These are phyloP conservation scores for Acanthococcus lagerstroemiae DNA, from an alignment of 2,888 invertebrate genomes.

Conservation along the genomic window DNA sequence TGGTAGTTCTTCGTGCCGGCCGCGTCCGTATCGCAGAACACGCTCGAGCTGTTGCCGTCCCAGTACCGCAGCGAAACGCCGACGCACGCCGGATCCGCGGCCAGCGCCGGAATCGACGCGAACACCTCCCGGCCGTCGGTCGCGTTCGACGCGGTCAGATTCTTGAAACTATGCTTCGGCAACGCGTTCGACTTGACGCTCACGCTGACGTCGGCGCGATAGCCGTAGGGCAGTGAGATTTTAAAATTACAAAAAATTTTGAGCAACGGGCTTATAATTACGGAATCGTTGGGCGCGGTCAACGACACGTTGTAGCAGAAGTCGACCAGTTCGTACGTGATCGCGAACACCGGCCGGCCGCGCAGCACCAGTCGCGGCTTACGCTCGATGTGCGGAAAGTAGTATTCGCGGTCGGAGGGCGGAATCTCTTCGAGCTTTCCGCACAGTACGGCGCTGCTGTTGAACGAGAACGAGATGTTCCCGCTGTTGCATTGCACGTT, in stretches of 20 bases:
- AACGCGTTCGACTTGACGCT: background rate
- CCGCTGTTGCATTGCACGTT: conserved; percentile 59
- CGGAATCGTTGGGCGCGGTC: conserved; percentile 53
- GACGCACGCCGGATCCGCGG: conserved; percentile 1
- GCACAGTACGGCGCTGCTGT: conserved; percentile 44
- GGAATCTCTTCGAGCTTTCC: conserved; percentile 62
- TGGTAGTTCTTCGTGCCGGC: background rate
- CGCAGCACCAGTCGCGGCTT: conserved; percentile 39
- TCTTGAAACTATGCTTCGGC: background rate
- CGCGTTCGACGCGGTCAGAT: background rate
- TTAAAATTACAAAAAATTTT: conserved; percentile 50
- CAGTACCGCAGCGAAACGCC: background rate
- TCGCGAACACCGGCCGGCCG: conserved; percentile 57
- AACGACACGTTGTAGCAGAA: conserved; percentile 61
- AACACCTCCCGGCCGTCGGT: background rate
- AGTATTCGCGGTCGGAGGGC: conserved; percentile 49
- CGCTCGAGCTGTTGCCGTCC: conserved; percentile 4
- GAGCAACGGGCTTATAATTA: conserved; percentile 47
- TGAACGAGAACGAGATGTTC: conserved; percentile 49
- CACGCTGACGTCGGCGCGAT: conserved; percentile 44
- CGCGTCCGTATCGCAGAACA: background rate
- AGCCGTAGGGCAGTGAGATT: conserved; percentile 60
- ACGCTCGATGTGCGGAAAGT: conserved; percentile 47
- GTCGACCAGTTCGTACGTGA: conserved; percentile 57
- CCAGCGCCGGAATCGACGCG: background rate